phyloP scores from a whole-genome alignment of 2,113 vertebrate genomes.

The Ahaetulla prasina region DNA sequence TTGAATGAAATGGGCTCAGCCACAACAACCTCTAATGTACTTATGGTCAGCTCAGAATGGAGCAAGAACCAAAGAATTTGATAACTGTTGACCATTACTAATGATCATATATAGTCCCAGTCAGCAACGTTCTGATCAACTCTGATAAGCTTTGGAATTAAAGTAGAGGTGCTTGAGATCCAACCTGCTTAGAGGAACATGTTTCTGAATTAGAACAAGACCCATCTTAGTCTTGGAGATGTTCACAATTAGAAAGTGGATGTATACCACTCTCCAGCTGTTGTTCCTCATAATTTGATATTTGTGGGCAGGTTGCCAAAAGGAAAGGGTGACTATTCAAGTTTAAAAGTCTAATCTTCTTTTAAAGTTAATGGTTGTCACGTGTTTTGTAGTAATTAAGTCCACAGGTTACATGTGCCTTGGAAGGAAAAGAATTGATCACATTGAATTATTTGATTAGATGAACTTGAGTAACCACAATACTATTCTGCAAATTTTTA shows the following conservation, averaged over 20 bases:
- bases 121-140: background rate
- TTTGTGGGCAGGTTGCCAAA: background rate
- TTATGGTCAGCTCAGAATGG: background rate
- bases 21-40: background rate
- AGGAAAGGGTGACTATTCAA: background rate
- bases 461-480: background rate
- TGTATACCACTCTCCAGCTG: background rate
- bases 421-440: background rate
- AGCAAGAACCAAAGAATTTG: background rate
- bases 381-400: background rate
- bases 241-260: background rate
- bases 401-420: background rate
- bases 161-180: background rate
- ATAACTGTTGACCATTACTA: background rate
- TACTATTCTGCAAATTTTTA: background rate
- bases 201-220: background rate
- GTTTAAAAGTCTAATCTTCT: background rate
- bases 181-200: background rate
- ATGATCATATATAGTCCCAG: background rate
- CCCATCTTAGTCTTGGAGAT: background rate
- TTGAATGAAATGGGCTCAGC: background rate
- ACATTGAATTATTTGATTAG: background rate
- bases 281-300: background rate
- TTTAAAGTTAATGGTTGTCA: background rate
- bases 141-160: background rate